A percentile compares a stretch with the other conserved stretches of the same genome.
These are phyloP conservation scores for Ahaetulla prasina DNA, from an alignment of 2,113 vertebrate species.

Conservation along the genomic window DNA sequence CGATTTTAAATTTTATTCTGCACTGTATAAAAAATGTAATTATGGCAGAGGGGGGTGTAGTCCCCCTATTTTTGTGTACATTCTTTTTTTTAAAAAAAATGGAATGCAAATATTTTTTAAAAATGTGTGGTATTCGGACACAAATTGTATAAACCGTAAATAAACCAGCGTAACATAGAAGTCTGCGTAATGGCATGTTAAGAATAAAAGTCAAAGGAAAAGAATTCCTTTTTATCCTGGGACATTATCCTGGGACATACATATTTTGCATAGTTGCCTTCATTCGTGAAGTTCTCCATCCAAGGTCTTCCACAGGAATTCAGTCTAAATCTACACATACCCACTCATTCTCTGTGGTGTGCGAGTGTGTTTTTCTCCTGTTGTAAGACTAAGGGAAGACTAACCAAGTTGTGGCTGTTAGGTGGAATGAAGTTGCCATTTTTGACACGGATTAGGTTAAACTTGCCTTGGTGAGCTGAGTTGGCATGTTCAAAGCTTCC, in stretches of 20 bases:
- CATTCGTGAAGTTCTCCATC: not conserved
- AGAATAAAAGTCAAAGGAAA: slow-evolving; percentile 4
- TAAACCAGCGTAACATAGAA: slow-evolving; percentile 51
- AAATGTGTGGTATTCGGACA: slow-evolving; percentile 78
- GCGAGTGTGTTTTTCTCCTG: not conserved
- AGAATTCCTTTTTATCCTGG: not conserved
- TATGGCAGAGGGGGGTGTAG: slow-evolving; percentile 30
- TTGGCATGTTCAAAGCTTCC: not conserved
- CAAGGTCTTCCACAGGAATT: not conserved
- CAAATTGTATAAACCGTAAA: slow-evolving; percentile 62
- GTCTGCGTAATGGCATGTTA: slow-evolving; percentile 34
- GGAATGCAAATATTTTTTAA: slow-evolving; percentile 74
- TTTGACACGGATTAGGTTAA: not conserved
- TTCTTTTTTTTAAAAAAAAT: slow-evolving; percentile 67
- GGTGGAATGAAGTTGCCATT: not conserved
- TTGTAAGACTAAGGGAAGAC: not conserved
- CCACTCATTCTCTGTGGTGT: too few relatives aligned
- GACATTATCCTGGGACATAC: not conserved
- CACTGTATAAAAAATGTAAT: slow-evolving; percentile 89
- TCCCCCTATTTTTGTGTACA: slow-evolving; percentile 68
- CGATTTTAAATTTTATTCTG: slow-evolving; percentile 77
- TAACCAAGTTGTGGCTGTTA: not conserved
- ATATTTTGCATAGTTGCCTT: not conserved
- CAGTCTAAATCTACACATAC: not conserved
- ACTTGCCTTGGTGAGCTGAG: not conserved